Conservation (phyloP, 2,888 invertebrate genomes). For the Dromius quadrimaculatus region DNA sequence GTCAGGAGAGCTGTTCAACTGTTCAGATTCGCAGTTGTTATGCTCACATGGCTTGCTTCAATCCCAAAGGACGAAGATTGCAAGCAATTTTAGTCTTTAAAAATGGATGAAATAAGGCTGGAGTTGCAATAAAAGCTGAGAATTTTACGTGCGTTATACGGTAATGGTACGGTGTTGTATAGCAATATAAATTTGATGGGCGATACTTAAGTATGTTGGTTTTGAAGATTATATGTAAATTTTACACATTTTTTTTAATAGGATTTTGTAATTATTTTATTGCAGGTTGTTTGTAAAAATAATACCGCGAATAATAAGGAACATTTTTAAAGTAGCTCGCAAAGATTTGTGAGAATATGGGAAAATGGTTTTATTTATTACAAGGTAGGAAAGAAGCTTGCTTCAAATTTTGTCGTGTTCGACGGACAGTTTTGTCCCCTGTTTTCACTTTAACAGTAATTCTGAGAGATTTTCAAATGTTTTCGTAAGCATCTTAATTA, state of each 20-base stretch:
- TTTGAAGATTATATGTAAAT: constrained; percentile 31
- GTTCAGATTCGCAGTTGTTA: constrained; percentile 59
- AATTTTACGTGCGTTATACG: neutral
- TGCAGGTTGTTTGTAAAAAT: too few species aligned
- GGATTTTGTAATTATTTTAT: too few species aligned
- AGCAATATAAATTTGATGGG: constrained; percentile 31
- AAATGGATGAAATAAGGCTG: neutral
- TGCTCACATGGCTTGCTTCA: constrained; percentile 50
- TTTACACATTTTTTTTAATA: constrained; percentile 22
- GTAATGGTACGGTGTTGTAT: neutral
- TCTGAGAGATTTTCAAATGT: too few species aligned
- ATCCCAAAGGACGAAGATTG: constrained; percentile 34
- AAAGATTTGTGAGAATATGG: too few species aligned
- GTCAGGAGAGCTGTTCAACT: constrained; percentile 62
- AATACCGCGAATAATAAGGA: too few species aligned
- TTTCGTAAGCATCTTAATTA: too few species aligned
- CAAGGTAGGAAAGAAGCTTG: too few species aligned
- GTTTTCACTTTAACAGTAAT: too few species aligned
- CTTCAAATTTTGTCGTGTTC: too few species aligned
- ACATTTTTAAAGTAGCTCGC: too few species aligned
- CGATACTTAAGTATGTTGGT: neutral
- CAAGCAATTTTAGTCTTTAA: constrained; percentile 42
- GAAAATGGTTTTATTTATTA: too few species aligned
- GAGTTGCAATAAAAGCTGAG: neutral
- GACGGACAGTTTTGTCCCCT: too few species aligned